Percentiles rank a stretch among this genome's conserved stretches.
phyloP scores from a whole-genome alignment of 2,797 vertebrate species.

The Scarus forsteni region DNA sequence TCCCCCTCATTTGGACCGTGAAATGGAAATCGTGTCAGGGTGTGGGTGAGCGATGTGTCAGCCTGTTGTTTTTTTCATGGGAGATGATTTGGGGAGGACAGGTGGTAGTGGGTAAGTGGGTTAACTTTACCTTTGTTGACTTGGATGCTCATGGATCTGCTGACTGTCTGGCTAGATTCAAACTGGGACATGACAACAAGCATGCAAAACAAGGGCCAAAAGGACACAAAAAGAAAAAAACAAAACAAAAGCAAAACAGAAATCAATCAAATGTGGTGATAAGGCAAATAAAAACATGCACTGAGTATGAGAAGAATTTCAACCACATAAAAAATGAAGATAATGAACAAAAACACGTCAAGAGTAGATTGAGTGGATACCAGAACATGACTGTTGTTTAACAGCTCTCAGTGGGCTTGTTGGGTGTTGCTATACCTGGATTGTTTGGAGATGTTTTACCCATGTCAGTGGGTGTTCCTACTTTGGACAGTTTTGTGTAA shows the following conservation, averaged over 20 bases:
- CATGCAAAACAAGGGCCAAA: conserved; percentile 78
- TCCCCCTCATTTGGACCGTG: conserved; percentile 49
- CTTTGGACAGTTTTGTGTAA: too few relatives aligned
- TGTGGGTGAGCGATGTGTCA: conserved; percentile 55
- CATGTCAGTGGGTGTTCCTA: too few relatives aligned
- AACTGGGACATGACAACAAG: conserved; percentile 83
- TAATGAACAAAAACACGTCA: conserved; percentile 50
- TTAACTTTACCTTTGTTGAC: conserved; percentile 85
- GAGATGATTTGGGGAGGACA: conserved; percentile 46
- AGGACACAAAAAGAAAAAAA: conserved; percentile 57
- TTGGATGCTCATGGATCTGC: conserved; percentile 80
- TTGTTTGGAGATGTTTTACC: too few relatives aligned
- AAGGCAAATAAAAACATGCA: conserved; percentile 55
- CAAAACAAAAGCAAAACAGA: conserved; percentile 46
- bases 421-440: too few relatives aligned
- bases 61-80: conserved; percentile 29
- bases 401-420: conserved; percentile 36
- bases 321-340: conserved; percentile 51
- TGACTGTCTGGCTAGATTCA: conserved; percentile 86
- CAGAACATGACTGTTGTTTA: conserved; percentile 51
- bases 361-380: conserved; percentile 67
- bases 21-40: conserved; percentile 46
- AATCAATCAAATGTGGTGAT: conserved; percentile 70
- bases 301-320: conserved; percentile 50
- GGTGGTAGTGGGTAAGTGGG: conserved; percentile 58